Evolutionary conservation across 2,797 vertebrate genomes (phyloP).

Genomic region (Mareca penelope): DNA sequence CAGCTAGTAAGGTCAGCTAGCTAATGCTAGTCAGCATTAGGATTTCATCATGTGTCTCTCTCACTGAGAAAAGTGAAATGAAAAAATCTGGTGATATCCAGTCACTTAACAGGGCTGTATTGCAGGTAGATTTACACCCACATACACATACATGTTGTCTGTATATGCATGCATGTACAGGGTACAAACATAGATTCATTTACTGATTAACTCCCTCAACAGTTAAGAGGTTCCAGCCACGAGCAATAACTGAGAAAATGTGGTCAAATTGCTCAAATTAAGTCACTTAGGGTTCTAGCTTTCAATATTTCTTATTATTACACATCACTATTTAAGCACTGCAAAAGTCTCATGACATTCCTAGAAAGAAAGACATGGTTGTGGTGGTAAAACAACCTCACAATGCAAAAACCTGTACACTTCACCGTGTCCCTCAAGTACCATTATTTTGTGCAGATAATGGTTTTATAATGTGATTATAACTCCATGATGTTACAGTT

Average conservation of each 20-base stretch:
- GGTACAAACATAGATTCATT: rapidly evolving
- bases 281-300: background rate
- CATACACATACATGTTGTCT: background rate
- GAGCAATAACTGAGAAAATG: background rate
- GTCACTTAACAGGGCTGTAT: background rate
- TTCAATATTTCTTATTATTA: background rate
- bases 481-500: background rate
- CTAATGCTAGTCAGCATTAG: background rate
- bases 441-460: background rate
- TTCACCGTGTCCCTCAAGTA: background rate
- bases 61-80: background rate
- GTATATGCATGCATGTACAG: background rate
- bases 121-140: background rate
- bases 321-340: background rate
- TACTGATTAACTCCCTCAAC: background rate
- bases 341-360: background rate
- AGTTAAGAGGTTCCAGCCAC: background rate
- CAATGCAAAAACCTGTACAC: background rate
- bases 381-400: background rate
- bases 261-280: background rate
- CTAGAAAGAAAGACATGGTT: background rate
- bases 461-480: slow-evolving; percentile 34
- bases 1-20: background rate
- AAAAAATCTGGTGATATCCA: background rate
- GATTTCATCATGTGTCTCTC: background rate